Conservation (phyloP, 1,140 invertebrate genomes). For the Cepaea nemoralis region DNA sequence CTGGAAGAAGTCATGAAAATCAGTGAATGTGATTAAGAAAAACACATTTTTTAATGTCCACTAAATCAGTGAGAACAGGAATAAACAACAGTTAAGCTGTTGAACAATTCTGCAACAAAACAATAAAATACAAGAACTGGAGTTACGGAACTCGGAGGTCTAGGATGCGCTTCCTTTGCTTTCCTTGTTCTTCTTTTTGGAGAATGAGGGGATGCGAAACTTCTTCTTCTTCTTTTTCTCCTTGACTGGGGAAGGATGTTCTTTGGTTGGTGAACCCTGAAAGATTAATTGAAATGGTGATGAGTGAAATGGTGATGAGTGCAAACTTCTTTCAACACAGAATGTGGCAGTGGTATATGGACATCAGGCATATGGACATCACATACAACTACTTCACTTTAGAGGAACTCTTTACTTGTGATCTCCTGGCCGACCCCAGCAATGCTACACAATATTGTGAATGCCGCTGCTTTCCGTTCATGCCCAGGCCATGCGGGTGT, state of each 20-base stretch:
- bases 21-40: background rate
- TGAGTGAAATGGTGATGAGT: too few species aligned
- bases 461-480: too few species aligned
- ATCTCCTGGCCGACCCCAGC: too few species aligned
- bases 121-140: too few species aligned
- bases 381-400: too few species aligned
- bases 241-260: slow-evolving; percentile 66
- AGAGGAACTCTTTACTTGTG: too few species aligned
- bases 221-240: slow-evolving; percentile 71
- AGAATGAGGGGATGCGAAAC: slow-evolving; percentile 71
- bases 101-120: background rate
- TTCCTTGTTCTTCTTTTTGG: slow-evolving; percentile 70
- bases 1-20: background rate
- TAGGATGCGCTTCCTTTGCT: slow-evolving; percentile 63
- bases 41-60: background rate
- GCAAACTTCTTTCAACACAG: too few species aligned
- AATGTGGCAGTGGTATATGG: too few species aligned
- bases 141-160: too few species aligned
- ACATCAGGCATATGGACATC: too few species aligned
- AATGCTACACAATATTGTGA: too few species aligned
- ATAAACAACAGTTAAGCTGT: background rate
- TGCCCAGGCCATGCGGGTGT: too few species aligned
- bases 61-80: background rate
- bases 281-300: background rate
- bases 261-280: slow-evolving; percentile 68